These are phyloP conservation scores for Etia nguti DNA, from an alignment of 2,113 vertebrate species.

Conservation along the genomic window DNA sequence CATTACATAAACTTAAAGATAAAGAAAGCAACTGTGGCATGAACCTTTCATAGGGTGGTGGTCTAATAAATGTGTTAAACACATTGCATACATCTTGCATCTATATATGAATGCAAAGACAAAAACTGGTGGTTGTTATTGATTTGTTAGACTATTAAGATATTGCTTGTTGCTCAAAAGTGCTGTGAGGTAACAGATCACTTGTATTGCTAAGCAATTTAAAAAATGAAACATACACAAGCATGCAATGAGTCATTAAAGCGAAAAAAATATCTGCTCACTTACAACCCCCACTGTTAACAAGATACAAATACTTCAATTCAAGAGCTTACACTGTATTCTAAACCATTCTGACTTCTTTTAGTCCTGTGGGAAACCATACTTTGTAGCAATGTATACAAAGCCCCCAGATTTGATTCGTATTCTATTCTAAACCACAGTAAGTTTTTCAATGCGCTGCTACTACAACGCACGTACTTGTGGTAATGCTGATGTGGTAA, in stretches of 20 bases:
- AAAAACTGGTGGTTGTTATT: background rate
- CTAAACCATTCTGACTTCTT: background rate
- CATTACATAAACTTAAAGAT: background rate
- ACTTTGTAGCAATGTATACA: background rate
- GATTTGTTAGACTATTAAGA: background rate
- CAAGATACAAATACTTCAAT: background rate
- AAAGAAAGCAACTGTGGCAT: background rate
- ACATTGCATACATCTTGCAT: background rate
- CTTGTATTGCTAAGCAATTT: background rate
- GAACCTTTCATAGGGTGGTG: background rate
- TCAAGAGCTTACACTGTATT: background rate
- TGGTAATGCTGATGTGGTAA: background rate
- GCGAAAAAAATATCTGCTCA: background rate
- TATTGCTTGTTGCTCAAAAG: background rate
- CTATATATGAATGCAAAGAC: background rate
- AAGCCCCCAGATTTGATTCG: accelerated
- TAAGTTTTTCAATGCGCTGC: background rate
- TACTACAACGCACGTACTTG: background rate
- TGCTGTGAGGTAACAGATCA: background rate
- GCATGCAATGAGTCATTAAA: background rate
- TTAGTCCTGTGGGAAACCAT: background rate
- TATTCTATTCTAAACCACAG: background rate
- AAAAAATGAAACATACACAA: background rate
- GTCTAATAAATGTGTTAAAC: background rate
- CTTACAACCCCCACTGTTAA: background rate